Percentiles rank a stretch among this genome's conserved stretches.
Evolutionary conservation across 2,888 invertebrate species (phyloP).

Genomic region (Neoitamus cyanurus): DNA sequence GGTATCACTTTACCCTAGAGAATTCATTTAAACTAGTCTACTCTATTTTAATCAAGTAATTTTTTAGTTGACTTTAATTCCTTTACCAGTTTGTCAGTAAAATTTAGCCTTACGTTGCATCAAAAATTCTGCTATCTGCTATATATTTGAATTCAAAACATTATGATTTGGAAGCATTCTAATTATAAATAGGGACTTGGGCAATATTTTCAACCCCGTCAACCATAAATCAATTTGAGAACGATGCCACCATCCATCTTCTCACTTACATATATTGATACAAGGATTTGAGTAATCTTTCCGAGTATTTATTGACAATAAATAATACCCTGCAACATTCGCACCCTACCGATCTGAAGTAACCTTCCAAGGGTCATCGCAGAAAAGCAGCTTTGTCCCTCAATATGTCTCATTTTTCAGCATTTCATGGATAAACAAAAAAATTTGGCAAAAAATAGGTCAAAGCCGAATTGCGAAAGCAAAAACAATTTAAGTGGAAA

Average conservation of each 20-base stretch:
- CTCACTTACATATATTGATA: not conserved
- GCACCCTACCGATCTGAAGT: not conserved
- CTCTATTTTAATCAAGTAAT: no score
- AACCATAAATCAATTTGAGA: not conserved
- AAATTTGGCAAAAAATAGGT: constrained; percentile 1
- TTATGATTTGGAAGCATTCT: not conserved
- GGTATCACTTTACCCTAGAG: no score
- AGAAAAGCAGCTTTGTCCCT: not conserved
- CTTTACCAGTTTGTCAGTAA: no score
- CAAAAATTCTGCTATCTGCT: no score
- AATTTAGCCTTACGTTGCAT: no score
- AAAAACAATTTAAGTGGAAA: constrained; percentile 14
- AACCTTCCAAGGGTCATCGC: not conserved
- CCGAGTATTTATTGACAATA: not conserved
- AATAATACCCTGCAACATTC: not conserved
- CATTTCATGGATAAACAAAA: not conserved
- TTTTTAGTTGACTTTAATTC: no score
- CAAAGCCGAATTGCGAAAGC: constrained; percentile 7
- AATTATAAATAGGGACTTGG: not conserved
- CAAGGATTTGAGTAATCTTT: not conserved
- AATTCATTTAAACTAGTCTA: no score
- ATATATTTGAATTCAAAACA: not conserved
- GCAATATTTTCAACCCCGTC: not conserved
- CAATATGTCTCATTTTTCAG: constrained; percentile 3
- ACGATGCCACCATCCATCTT: not conserved